Conservation (phyloP, 2,888 invertebrate genomes). For the Pilophorus perplexus region DNA sequence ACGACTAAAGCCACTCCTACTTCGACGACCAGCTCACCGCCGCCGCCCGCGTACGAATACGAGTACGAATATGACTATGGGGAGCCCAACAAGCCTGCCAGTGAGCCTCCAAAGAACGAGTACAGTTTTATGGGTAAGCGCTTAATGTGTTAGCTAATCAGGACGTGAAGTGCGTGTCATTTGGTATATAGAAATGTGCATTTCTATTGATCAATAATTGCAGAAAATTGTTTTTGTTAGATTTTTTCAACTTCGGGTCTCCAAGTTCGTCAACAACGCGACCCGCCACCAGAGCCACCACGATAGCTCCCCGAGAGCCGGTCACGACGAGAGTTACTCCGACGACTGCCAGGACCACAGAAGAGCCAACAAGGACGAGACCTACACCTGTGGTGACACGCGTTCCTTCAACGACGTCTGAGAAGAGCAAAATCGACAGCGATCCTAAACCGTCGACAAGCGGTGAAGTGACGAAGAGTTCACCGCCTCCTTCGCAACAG, state of each 20-base stretch:
- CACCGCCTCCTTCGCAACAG: background rate
- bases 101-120: conserved; percentile 36
- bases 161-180: too few relatives aligned
- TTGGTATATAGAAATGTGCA: too few relatives aligned
- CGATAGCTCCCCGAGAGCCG: background rate
- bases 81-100: conserved; percentile 32
- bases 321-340: background rate
- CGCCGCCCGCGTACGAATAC: conserved; percentile 43
- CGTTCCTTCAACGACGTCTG: background rate
- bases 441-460: background rate
- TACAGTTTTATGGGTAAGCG: conserved; percentile 42
- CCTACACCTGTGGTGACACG: background rate
- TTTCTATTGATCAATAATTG: too few relatives aligned
- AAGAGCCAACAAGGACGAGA: background rate
- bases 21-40: conserved; percentile 45
- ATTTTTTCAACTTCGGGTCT: conserved; percentile 23
- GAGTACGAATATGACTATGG: conserved; percentile 47
- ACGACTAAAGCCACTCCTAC: conserved; percentile 43
- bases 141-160: too few relatives aligned
- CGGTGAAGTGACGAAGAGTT: background rate
- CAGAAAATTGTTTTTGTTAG: background rate
- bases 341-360: background rate
- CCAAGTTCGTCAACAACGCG: conserved; percentile 13
- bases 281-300: background rate
- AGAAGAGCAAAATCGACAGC: background rate